phyloP scores from a whole-genome alignment of 2,888 invertebrate species.

The Synergus itoensis region DNA sequence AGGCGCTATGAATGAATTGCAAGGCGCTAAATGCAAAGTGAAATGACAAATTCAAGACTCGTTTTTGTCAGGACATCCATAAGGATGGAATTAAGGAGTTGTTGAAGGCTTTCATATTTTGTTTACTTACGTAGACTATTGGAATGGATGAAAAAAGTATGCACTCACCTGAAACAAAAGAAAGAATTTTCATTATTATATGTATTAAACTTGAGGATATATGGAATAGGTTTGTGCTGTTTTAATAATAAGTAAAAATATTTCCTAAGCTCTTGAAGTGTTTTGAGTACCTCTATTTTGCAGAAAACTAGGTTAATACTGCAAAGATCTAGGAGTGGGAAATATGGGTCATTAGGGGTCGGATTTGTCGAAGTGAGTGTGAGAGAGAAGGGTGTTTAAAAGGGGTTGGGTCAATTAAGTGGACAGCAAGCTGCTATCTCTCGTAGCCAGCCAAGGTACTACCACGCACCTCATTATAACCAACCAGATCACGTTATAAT shows the following conservation, averaged over 20 bases:
- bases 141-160: too few species aligned
- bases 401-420: slow-evolving; percentile 66
- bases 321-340: slow-evolving; percentile 46
- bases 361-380: slow-evolving; percentile 30
- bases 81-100: neutral
- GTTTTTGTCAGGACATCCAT: neutral
- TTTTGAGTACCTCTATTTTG: neutral
- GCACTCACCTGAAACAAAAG: neutral
- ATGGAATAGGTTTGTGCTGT: too few species aligned
- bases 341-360: slow-evolving; percentile 28
- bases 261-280: neutral
- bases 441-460: slow-evolving; percentile 68
- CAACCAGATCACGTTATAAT: slow-evolving; percentile 69
- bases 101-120: neutral
- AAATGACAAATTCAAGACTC: slow-evolving; percentile 13
- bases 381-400: slow-evolving; percentile 45
- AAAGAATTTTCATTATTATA: neutral
- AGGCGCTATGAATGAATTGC: slow-evolving; percentile 48
- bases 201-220: neutral
- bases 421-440: slow-evolving; percentile 71
- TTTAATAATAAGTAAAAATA: neutral
- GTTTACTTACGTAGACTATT: neutral
- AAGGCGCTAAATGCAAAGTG: slow-evolving; percentile 42
- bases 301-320: neutral
- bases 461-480: slow-evolving; percentile 72